Evolutionary conservation across 1,140 invertebrate species (phyloP).

Genomic region (Samia ricini): DNA sequence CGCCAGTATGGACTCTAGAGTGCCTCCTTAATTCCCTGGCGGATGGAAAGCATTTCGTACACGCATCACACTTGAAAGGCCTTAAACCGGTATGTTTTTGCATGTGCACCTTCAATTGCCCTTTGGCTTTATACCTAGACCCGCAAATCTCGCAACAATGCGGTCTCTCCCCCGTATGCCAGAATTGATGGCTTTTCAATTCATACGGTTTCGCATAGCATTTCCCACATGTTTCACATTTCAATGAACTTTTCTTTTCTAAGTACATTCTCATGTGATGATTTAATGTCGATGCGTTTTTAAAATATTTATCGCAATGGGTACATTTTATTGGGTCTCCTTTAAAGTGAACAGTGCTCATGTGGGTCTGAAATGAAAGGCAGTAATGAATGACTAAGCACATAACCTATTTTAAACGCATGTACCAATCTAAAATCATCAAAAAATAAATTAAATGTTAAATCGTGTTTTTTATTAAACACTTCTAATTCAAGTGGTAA

Average conservation of each 20-base stretch:
- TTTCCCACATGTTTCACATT: conserved; percentile 49
- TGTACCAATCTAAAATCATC: too few relatives aligned
- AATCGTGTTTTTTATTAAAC: too few relatives aligned
- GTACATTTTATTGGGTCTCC: conserved; percentile 35
- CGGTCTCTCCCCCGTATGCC: conserved; percentile 45
- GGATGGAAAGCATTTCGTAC: conserved; percentile 33
- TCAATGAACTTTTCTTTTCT: conserved; percentile 30
- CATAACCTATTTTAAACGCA: neutral
- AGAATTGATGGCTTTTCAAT: conserved; percentile 45
- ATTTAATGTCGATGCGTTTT: conserved; percentile 33
- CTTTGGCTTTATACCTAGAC: conserved; percentile 41
- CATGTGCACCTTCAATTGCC: conserved; percentile 40
- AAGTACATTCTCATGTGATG: conserved; percentile 36
- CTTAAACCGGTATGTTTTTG: conserved; percentile 38
- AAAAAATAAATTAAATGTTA: too few relatives aligned
- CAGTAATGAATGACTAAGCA: neutral
- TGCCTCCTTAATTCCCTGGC: conserved; percentile 32
- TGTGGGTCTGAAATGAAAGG: conserved; percentile 26
- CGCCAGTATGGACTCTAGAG: conserved; percentile 35
- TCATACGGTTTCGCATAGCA: conserved; percentile 25
- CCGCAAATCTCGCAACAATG: conserved; percentile 45
- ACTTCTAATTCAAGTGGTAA: too few relatives aligned
- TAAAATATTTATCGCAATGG: conserved; percentile 52
- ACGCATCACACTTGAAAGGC: conserved; percentile 39
- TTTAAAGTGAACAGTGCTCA: conserved; percentile 30